Percentiles rank a stretch among this genome's conserved stretches.
Conservation (phyloP, 2,113 vertebrate species). For the Perca flavescens region DNA sequence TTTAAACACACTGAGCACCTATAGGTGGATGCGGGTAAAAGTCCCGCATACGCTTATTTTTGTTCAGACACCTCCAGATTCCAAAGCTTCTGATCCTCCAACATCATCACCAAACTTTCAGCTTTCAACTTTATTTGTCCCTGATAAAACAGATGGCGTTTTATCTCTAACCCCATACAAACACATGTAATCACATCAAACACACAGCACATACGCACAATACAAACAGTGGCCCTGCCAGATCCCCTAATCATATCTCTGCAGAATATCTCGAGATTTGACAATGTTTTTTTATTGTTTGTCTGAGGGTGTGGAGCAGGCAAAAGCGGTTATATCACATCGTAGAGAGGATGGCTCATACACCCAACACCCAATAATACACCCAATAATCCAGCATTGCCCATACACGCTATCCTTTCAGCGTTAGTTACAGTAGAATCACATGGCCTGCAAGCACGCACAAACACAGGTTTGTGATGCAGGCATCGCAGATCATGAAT, state of each 20-base stretch:
- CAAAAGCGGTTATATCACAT: constrained; percentile 63
- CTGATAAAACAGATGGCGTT: constrained; percentile 7
- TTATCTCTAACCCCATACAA: constrained; percentile 64
- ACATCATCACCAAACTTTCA: constrained; percentile 65
- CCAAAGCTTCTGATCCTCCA: constrained; percentile 73
- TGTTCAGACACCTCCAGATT: constrained; percentile 58
- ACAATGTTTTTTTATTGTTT: constrained; percentile 11
- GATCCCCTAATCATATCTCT: constrained; percentile 41
- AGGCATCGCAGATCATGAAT: background rate
- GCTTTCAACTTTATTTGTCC: no score
- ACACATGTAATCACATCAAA: constrained; percentile 55
- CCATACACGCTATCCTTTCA: background rate
- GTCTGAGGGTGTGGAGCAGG: constrained; percentile 5
- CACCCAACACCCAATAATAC: constrained; percentile 1
- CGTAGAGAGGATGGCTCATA: background rate
- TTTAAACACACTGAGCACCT: constrained; percentile 28
- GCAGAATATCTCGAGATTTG: constrained; percentile 35
- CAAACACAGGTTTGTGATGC: background rate
- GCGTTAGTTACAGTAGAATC: constrained; percentile 2
- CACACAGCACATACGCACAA: constrained; percentile 28
- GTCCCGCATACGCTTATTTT: constrained; percentile 27
- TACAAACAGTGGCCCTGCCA: constrained; percentile 26
- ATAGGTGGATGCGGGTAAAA: background rate
- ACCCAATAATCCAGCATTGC: no score
- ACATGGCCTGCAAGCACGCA: background rate